A percentile compares a stretch with the other conserved stretches of the same genome.
Conservation (phyloP, 2,888 invertebrate species). For the Blera fallax region DNA sequence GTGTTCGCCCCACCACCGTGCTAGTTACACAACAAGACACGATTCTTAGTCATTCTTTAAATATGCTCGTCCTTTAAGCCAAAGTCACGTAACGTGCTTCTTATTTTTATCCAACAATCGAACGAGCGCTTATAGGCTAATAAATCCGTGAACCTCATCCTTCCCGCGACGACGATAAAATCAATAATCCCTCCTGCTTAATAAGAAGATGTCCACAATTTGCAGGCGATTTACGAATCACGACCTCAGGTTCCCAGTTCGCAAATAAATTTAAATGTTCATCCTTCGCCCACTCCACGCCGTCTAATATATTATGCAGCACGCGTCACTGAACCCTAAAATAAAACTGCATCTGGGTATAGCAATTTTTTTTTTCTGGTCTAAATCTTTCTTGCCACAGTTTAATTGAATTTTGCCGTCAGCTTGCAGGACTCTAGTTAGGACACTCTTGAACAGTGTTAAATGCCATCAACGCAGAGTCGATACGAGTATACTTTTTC, state of each 20-base stretch:
- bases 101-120: slow-evolving; percentile 1
- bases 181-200: slow-evolving; percentile 49
- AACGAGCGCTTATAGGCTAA: slow-evolving; percentile 32
- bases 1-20: background rate
- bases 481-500: slow-evolving; percentile 25
- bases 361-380: background rate
- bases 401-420: slow-evolving; percentile 59
- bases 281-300: background rate
- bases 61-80: slow-evolving; percentile 2
- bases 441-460: slow-evolving; percentile 20
- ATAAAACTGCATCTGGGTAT: slow-evolving; percentile 24
- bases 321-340: slow-evolving; percentile 24
- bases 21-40: background rate
- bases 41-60: slow-evolving; percentile 11
- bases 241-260: background rate
- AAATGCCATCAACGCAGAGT: slow-evolving; percentile 36
- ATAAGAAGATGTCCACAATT: slow-evolving; percentile 33
- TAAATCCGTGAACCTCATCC: slow-evolving; percentile 36
- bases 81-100: slow-evolving; percentile 42
- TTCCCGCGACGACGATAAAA: slow-evolving; percentile 3
- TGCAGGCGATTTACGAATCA: slow-evolving; percentile 53
- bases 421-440: slow-evolving; percentile 8
- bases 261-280: slow-evolving; percentile 59
- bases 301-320: slow-evolving; percentile 44
- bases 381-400: background rate